Evolutionary conservation across 2,888 invertebrate species (phyloP), one percentile per base, ranked within the genome.

Genomic region (Pandemis corylana): DNA sequence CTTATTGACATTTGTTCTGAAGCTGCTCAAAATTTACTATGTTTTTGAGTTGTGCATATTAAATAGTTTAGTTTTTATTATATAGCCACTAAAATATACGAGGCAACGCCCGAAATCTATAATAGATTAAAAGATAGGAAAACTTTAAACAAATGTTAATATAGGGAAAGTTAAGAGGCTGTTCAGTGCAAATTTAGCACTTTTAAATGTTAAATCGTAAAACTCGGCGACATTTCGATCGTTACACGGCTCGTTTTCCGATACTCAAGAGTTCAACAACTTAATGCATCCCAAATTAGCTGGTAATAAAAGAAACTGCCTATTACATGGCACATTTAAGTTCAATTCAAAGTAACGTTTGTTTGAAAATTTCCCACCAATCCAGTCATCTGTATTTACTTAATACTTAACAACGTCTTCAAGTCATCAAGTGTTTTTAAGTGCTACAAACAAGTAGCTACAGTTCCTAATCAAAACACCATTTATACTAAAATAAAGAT

Each of bases 311-410:
- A 71, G 12, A 67, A 71, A 71, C 46, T 51, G 41, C 44, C 74
- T n/a, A 75, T 75, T 75, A 71, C 74, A 70, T 62, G 75, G 63
- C 44, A 62, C 69, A 66, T 67, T 71, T 71, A 49, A 56, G 53
- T 66, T 53, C 42, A 53, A 59, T 44, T 64, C 41, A 12, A 12
- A 28, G 42, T 44, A 49, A 53, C 61, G 46, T 69, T 62, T 74
- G 62, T 75, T 63, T 15, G 9, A 20, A 66, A 65, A 66, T 59
- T 63, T 75, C 75, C 36, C 70, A 75, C 70, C 51, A 53, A 65
- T 66, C 44, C 49, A 28, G n/a, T 66, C 49, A 6, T 53, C 51
- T 51, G 51, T 51, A 51, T 51, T 51, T 51, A 15, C 41, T 36
- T 67, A 15, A 9, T 53, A 41, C 53, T 13, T 63, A 10, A 61